These are phyloP conservation scores for Ceyx margarethae DNA, from an alignment of 2,113 vertebrate species.

Conservation along the genomic window DNA sequence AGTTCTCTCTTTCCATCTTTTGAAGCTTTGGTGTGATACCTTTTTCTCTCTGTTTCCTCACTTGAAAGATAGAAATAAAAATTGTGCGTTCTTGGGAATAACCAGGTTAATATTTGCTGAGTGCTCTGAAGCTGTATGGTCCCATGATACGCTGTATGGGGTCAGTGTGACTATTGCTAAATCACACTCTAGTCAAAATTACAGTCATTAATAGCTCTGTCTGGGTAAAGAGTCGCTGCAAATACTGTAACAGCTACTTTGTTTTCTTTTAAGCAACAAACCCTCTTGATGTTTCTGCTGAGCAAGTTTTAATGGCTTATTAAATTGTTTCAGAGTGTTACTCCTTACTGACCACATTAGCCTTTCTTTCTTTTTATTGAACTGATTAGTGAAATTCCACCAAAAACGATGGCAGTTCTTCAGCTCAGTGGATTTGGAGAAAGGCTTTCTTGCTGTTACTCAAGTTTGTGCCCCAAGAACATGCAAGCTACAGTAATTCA, in stretches of 20 bases:
- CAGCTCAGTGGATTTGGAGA: conserved; percentile 33
- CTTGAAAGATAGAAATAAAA: conserved; percentile 16
- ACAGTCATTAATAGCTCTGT: conserved; percentile 55
- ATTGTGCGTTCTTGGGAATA: neutral
- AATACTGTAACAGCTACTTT: conserved; percentile 56
- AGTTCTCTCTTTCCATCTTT: neutral
- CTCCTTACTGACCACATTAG: neutral
- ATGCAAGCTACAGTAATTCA: conserved; percentile 40
- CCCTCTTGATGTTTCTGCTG: conserved; percentile 37
- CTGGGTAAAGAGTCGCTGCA: conserved; percentile 65
- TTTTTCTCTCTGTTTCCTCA: neutral
- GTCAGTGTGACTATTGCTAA: conserved; percentile 68
- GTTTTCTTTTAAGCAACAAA: conserved; percentile 61
- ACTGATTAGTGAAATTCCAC: conserved; percentile 46
- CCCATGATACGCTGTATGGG: conserved; percentile 27
- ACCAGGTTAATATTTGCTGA: conserved; percentile 66
- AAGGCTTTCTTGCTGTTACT: conserved; percentile 17
- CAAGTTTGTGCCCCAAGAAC: conserved; percentile 5
- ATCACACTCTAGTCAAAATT: conserved; percentile 61
- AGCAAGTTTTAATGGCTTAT: conserved; percentile 32
- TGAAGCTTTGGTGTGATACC: neutral
- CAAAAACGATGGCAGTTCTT: conserved; percentile 15
- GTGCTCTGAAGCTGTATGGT: conserved; percentile 26
- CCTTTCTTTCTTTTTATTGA: neutral
- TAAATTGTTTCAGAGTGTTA: conserved; percentile 12